Conservation (phyloP, 2,888 invertebrate genomes). For the Epirrhoe alternata region DNA sequence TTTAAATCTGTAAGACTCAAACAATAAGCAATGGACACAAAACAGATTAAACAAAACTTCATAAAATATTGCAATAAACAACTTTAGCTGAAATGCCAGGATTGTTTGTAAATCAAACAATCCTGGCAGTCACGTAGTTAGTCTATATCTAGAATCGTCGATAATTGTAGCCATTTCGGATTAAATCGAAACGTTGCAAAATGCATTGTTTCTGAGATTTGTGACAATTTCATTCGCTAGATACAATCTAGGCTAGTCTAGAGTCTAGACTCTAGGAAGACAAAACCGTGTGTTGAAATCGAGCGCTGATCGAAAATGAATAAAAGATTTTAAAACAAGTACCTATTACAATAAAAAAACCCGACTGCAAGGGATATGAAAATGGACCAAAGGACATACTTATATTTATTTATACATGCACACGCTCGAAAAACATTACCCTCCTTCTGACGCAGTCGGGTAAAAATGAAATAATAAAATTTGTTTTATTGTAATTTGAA, state of each 20-base stretch:
- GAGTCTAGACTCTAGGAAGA: not conserved
- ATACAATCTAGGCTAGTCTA: conserved; percentile 6
- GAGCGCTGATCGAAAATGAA: not conserved
- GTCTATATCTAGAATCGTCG: conserved; percentile 35
- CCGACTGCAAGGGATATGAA: no score
- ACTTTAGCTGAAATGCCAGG: conserved; percentile 4
- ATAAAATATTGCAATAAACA: no score
- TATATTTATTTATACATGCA: no score
- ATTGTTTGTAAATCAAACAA: conserved; percentile 34
- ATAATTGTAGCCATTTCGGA: conserved; percentile 39
- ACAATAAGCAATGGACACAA: no score
- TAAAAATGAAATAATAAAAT: no score
- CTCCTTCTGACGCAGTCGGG: no score
- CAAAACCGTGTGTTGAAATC: not conserved
- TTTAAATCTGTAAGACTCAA: no score
- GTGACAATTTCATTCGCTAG: conserved; percentile 20
- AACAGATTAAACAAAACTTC: no score
- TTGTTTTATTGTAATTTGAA: not conserved
- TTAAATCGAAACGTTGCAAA: conserved; percentile 40
- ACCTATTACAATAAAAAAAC: no score
- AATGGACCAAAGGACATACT: no score
- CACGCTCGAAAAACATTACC: no score
- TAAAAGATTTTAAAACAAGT: no score
- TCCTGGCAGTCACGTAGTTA: conserved; percentile 36
- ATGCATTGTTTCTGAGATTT: conserved; percentile 42